Evolutionary conservation across 1,140 invertebrate genomes (phyloP).

Genomic region (Pseudomyrmex gracilis): DNA sequence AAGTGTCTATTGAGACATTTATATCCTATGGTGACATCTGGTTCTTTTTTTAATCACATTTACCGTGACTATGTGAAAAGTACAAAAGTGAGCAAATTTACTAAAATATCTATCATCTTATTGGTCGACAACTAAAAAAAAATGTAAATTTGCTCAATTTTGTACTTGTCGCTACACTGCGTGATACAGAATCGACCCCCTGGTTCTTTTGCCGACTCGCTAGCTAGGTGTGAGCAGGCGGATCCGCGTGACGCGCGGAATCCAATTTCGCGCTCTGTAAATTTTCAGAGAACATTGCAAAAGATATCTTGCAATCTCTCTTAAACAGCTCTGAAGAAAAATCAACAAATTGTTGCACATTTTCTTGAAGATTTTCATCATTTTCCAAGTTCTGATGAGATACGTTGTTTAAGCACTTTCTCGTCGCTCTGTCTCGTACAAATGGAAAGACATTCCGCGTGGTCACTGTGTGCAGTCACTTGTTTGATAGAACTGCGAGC

Average conservation of each 20-base stretch:
- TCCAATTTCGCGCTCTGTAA: slow-evolving; percentile 74
- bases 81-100: too few relatives aligned
- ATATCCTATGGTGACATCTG: too few relatives aligned
- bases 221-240: slow-evolving; percentile 71
- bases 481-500: slow-evolving; percentile 73
- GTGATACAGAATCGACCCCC: too few relatives aligned
- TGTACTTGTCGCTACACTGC: too few relatives aligned
- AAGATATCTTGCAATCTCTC: slow-evolving; percentile 69
- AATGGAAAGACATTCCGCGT: slow-evolving; percentile 76
- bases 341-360: slow-evolving; percentile 75
- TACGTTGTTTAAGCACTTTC: slow-evolving; percentile 54
- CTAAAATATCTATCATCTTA: too few relatives aligned
- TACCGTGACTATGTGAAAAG: too few relatives aligned
- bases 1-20: too few relatives aligned
- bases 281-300: slow-evolving; percentile 77
- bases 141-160: too few relatives aligned
- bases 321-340: slow-evolving; percentile 76
- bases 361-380: slow-evolving; percentile 79
- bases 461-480: slow-evolving; percentile 72
- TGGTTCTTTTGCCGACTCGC: slow-evolving; percentile 72
- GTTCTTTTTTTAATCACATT: too few relatives aligned
- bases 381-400: slow-evolving; percentile 70
- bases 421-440: slow-evolving; percentile 72
- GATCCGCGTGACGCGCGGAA: slow-evolving; percentile 78
- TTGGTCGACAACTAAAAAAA: too few relatives aligned